phyloP scores from a whole-genome alignment of 2,113 vertebrate species.

The Hipposideros armiger region DNA sequence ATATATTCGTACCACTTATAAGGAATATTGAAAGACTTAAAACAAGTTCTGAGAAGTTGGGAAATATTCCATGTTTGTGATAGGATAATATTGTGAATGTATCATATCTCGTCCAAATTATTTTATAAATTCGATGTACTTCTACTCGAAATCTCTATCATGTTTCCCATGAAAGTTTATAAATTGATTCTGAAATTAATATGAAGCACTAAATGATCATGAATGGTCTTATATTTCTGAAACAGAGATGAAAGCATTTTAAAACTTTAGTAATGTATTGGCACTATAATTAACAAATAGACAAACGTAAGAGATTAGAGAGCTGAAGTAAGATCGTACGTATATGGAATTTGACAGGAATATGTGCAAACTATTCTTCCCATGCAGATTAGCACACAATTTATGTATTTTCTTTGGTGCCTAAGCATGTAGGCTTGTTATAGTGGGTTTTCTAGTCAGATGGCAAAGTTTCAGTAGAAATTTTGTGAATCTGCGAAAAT shows the following conservation, averaged over 20 bases:
- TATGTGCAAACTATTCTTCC: background rate
- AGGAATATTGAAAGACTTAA: background rate
- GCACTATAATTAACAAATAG: background rate
- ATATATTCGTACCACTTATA: background rate
- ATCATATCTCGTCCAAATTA: background rate
- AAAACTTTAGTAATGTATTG: background rate
- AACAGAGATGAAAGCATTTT: conserved; percentile 14
- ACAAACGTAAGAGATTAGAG: background rate
- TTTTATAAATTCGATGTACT: background rate
- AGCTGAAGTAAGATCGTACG: background rate
- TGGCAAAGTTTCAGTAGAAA: conserved; percentile 3
- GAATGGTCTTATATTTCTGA: conserved; percentile 24
- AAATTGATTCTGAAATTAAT: background rate
- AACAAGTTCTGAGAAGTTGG: background rate
- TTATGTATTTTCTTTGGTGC: background rate
- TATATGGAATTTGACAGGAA: background rate
- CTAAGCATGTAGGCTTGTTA: background rate
- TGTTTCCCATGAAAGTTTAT: conserved; percentile 38
- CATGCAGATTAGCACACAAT: background rate
- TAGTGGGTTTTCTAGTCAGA: background rate
- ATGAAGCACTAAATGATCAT: background rate
- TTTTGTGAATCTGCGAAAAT: background rate
- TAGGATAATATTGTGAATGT: background rate
- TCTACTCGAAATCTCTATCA: background rate
- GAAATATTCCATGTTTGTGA: background rate